phyloP scores from a whole-genome alignment of 1,140 invertebrate species.

The Drosophila pandora region DNA sequence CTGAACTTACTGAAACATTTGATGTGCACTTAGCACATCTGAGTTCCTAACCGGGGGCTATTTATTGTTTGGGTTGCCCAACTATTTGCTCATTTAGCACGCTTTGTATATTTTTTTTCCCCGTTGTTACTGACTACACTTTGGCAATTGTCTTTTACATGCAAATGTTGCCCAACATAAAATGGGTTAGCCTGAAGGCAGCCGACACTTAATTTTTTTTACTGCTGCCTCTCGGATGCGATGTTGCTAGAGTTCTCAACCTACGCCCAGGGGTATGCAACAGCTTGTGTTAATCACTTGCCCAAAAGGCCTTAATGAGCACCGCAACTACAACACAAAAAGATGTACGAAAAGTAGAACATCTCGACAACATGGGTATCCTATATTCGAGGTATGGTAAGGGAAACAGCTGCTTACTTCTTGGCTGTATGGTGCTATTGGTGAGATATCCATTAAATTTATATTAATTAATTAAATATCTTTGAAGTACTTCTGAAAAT shows the following conservation, averaged over 20 bases:
- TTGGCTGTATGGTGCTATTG: no score
- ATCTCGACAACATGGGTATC: background rate
- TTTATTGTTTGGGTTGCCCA: slow-evolving; percentile 23
- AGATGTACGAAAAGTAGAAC: slow-evolving; percentile 7
- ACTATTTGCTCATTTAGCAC: slow-evolving; percentile 37
- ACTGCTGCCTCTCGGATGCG: slow-evolving; percentile 13
- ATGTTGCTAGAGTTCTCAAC: slow-evolving; percentile 11
- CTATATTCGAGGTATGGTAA: background rate
- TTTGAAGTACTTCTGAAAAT: no score
- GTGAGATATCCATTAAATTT: no score
- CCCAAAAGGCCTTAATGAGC: slow-evolving; percentile 76
- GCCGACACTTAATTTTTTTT: slow-evolving; percentile 37
- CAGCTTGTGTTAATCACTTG: slow-evolving; percentile 76
- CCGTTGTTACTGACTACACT: background rate
- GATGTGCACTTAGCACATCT: slow-evolving; percentile 9
- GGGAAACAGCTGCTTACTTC: no score
- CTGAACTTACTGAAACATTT: background rate
- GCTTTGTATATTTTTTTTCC: slow-evolving; percentile 1
- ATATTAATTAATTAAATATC: no score
- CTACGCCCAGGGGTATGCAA: slow-evolving; percentile 49
- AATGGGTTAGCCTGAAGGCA: slow-evolving; percentile 38
- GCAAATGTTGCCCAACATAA: slow-evolving; percentile 32
- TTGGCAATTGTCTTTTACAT: slow-evolving; percentile 52
- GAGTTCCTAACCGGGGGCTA: slow-evolving; percentile 8
- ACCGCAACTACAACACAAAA: slow-evolving; percentile 38